These are phyloP conservation scores for Tachysurus vachellii DNA, from an alignment of 2,113 vertebrate genomes.

Conservation along the genomic window DNA sequence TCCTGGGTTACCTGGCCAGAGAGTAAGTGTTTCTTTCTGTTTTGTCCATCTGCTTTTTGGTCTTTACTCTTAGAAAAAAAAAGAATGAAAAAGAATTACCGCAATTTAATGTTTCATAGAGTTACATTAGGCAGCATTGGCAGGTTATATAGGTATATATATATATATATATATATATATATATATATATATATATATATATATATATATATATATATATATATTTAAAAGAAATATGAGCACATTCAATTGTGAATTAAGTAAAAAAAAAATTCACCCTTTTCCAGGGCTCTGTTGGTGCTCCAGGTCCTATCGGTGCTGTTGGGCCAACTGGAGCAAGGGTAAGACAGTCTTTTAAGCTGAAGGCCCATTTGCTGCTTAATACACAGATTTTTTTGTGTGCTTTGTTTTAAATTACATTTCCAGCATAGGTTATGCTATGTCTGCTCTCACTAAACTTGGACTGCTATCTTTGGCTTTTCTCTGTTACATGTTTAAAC, in stretches of 20 bases:
- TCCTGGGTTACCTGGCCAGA: conserved; percentile 81
- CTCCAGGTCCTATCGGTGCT: conserved; percentile 85
- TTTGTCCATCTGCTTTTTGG: conserved; percentile 13
- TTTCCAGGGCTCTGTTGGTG: conserved; percentile 83
- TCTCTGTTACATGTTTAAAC: conserved; percentile 36
- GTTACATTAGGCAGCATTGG: background rate
- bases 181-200: too few relatives aligned
- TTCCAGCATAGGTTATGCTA: conserved; percentile 39
- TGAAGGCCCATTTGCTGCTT: conserved; percentile 11
- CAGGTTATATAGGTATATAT: too few relatives aligned
- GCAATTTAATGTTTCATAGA: too few relatives aligned
- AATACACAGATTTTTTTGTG: conserved; percentile 5
- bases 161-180: too few relatives aligned
- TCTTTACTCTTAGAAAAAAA: background rate
- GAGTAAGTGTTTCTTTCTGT: conserved; percentile 67
- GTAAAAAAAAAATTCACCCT: conserved; percentile 40
- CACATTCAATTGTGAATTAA: background rate
- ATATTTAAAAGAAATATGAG: background rate
- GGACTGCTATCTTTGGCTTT: conserved; percentile 10
- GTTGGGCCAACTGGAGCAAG: conserved; percentile 85
- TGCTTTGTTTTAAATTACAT: conserved; percentile 19
- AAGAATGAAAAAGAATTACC: too few relatives aligned
- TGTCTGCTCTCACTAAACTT: conserved; percentile 25
- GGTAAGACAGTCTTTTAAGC: conserved; percentile 73
- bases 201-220: too few relatives aligned